Percentiles rank a stretch among this genome's conserved stretches.
Evolutionary conservation across 2,113 vertebrate species (phyloP).

Genomic region (Tenrec ecaudatus): DNA sequence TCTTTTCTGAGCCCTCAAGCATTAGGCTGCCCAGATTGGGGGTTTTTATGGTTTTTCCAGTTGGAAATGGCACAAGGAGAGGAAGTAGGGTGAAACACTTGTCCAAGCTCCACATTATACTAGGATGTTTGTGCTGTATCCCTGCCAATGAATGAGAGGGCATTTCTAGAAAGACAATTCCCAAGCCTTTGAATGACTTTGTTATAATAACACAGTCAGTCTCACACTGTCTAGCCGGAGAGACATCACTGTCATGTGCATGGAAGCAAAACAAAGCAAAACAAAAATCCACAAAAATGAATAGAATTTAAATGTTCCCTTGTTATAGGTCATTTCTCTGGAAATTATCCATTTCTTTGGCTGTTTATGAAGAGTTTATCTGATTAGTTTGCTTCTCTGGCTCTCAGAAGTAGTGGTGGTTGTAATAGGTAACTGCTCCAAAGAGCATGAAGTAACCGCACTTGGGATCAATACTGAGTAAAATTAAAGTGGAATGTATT

Average conservation of each 20-base stretch:
- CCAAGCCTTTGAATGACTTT: slow-evolving; percentile 44
- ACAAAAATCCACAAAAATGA: neutral
- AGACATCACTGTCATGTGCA: slow-evolving; percentile 66
- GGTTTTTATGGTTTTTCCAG: slow-evolving; percentile 6
- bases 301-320: slow-evolving; percentile 7
- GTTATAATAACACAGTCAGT: slow-evolving; percentile 4
- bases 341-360: slow-evolving; percentile 66
- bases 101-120: neutral
- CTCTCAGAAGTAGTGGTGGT: slow-evolving; percentile 3
- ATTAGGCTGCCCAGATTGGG: neutral
- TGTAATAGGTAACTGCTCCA: slow-evolving; percentile 41
- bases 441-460: slow-evolving; percentile 39
- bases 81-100: slow-evolving; percentile 19
- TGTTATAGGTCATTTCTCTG: slow-evolving; percentile 33
- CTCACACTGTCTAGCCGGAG: slow-evolving; percentile 33
- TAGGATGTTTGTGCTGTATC: slow-evolving; percentile 26
- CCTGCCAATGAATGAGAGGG: neutral
- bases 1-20: neutral
- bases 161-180: slow-evolving; percentile 51
- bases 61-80: slow-evolving; percentile 2
- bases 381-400: slow-evolving; percentile 55
- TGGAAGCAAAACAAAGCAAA: neutral
- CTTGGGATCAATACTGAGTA: slow-evolving; percentile 64
- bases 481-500: slow-evolving; percentile 74
- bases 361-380: slow-evolving; percentile 51